A percentile compares a stretch with the other conserved stretches of the same genome.
Conservation (phyloP, 2,797 vertebrate species). For the Bovichtus variegatus region DNA sequence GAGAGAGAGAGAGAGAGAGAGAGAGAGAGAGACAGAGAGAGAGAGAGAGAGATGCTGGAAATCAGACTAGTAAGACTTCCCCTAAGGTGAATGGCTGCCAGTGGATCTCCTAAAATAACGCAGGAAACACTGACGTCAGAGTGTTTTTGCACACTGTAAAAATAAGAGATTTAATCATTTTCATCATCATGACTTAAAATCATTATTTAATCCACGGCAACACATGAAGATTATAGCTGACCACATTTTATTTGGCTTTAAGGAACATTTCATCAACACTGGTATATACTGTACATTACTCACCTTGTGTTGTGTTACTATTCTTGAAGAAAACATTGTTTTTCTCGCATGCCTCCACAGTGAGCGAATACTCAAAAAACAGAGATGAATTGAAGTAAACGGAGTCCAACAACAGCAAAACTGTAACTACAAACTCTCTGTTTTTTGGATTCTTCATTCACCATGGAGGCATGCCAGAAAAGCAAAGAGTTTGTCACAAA, state of each 20-base stretch:
- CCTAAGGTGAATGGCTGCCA: slow-evolving; percentile 15
- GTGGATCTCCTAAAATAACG: slow-evolving; percentile 43
- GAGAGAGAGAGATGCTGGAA: slow-evolving; percentile 13
- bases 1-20: slow-evolving; percentile 28
- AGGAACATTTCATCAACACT: too few relatives aligned
- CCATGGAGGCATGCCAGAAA: too few relatives aligned
- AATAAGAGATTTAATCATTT: not conserved
- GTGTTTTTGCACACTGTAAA: not conserved
- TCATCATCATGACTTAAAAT: not conserved
- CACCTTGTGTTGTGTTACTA: too few relatives aligned
- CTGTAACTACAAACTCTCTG: too few relatives aligned
- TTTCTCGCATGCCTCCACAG: too few relatives aligned
- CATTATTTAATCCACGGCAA: not conserved
- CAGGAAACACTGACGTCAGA: slow-evolving; percentile 20
- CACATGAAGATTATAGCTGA: not conserved
- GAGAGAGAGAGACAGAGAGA: slow-evolving; percentile 24
- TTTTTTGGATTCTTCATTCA: too few relatives aligned
- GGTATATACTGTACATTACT: too few relatives aligned
- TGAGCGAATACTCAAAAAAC: too few relatives aligned
- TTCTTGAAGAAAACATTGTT: too few relatives aligned
- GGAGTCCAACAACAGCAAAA: too few relatives aligned
- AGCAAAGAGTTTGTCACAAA: too few relatives aligned
- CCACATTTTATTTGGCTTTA: not conserved
- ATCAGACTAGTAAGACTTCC: slow-evolving; percentile 13
- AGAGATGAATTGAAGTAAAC: too few relatives aligned